Evolutionary conservation across 35 echinoderm and acorn worm genomes (phyloP).

Genomic region (Acanthaster planci): DNA sequence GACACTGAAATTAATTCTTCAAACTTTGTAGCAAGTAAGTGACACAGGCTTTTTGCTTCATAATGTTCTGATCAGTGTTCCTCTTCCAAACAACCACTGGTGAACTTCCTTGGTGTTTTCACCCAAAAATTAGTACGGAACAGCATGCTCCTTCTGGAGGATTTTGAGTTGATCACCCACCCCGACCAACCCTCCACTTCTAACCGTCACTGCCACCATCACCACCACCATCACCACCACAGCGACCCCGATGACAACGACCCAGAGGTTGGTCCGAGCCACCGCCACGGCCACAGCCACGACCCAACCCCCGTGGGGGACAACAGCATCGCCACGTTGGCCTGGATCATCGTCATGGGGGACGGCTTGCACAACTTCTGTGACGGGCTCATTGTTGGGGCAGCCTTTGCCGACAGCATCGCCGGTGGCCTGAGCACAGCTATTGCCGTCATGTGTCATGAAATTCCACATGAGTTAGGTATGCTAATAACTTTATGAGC

Average conservation of each 20-base stretch:
- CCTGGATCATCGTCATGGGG: constrained; percentile 84
- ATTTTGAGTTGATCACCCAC: not conserved
- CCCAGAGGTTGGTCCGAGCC: constrained; percentile 22
- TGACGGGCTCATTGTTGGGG: constrained; percentile 88
- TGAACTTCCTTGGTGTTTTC: too few species aligned
- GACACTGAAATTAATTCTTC: too few species aligned
- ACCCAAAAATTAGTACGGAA: too few species aligned
- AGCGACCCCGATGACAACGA: constrained; percentile 4
- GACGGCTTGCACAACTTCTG: constrained; percentile 93
- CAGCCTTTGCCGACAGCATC: constrained; percentile 85
- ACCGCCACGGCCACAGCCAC: constrained; percentile 72
- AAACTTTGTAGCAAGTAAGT: too few species aligned
- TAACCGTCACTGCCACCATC: constrained; percentile 14
- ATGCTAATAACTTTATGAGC: constrained; percentile 19
- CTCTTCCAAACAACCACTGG: too few species aligned
- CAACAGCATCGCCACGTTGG: constrained; percentile 63
- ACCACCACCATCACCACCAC: constrained; percentile 21
- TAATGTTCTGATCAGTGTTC: too few species aligned
- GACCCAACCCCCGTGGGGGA: constrained; percentile 9
- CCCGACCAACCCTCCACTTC: not conserved
- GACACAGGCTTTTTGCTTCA: too few species aligned
- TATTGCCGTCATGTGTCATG: constrained; percentile 96
- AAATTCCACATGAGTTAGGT: constrained; percentile 98
- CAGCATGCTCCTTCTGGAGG: constrained; percentile 12
- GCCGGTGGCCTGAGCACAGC: constrained; percentile 83